phyloP scores from a whole-genome alignment of 2,888 invertebrate genomes.

The Caradrina clavipalpis region DNA sequence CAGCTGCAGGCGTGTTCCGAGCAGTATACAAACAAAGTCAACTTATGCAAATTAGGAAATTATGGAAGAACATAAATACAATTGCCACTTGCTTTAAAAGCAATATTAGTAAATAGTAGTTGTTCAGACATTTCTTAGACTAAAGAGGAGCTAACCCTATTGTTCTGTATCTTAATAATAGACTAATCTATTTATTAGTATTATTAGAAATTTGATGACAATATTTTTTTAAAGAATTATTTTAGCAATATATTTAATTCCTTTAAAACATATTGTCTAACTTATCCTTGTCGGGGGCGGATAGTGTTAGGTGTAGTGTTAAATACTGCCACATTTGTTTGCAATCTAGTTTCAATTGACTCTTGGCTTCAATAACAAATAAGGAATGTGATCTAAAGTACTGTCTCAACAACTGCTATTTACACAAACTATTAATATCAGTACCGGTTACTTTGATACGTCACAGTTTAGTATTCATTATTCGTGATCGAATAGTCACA shows the following conservation, averaged over 20 bases:
- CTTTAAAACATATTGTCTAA: background rate
- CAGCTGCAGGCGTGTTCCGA: slow-evolving; percentile 43
- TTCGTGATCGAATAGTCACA: slow-evolving; percentile 49
- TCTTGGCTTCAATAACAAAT: slow-evolving; percentile 18
- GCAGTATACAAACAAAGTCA: slow-evolving; percentile 24
- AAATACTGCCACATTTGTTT: slow-evolving; percentile 5
- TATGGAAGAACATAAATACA: slow-evolving; percentile 24
- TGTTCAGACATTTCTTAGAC: slow-evolving; percentile 34
- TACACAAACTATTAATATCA: slow-evolving; percentile 49
- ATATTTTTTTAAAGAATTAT: background rate
- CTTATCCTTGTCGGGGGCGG: slow-evolving; percentile 2
- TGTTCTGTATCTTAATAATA: slow-evolving; percentile 36
- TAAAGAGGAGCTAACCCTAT: background rate
- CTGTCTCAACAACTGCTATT: slow-evolving; percentile 51
- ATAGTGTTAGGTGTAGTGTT: background rate
- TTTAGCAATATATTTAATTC: background rate
- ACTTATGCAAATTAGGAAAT: slow-evolving; percentile 35
- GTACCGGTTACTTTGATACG: slow-evolving; percentile 44
- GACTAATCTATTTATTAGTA: slow-evolving; percentile 33
- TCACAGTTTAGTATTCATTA: slow-evolving; percentile 47
- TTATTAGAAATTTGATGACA: slow-evolving; percentile 22
- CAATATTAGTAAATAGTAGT: slow-evolving; percentile 49
- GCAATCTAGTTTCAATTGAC: slow-evolving; percentile 31
- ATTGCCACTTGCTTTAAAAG: slow-evolving; percentile 53
- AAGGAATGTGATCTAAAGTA: slow-evolving; percentile 29